Percentiles rank a stretch among this genome's conserved stretches.
phyloP scores from a whole-genome alignment of 2,797 vertebrate species.

The Lateolabrax maculatus region DNA sequence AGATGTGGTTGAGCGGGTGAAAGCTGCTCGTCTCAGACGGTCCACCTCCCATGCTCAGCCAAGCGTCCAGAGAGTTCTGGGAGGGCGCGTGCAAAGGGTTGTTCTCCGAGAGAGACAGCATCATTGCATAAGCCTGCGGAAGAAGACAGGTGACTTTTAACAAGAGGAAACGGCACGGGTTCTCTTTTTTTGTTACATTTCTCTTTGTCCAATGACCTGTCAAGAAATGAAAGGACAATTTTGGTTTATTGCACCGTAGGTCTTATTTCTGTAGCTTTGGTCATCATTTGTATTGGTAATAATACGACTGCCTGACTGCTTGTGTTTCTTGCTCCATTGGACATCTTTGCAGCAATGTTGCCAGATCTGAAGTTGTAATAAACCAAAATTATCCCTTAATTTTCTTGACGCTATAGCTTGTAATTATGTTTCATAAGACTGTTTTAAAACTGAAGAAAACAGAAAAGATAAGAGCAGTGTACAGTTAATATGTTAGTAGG shows the following conservation, averaged over 20 bases:
- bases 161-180: background rate
- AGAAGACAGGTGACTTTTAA: slow-evolving; percentile 38
- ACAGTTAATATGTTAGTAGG: slow-evolving; percentile 53
- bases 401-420: background rate
- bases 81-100: slow-evolving; percentile 94
- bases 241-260: background rate
- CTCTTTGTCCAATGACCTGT: background rate
- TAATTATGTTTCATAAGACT: background rate
- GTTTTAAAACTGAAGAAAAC: slow-evolving; percentile 1
- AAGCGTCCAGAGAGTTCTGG: slow-evolving; percentile 98
- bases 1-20: slow-evolving; percentile 98
- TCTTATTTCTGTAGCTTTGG: background rate
- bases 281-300: background rate
- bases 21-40: slow-evolving; percentile 94
- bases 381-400: background rate
- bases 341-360: background rate
- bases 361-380: background rate
- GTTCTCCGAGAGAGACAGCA: slow-evolving; percentile 99
- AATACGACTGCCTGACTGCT: background rate
- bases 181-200: background rate
- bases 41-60: slow-evolving; percentile 96
- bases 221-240: background rate
- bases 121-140: slow-evolving; percentile 98
- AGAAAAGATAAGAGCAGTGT: slow-evolving; percentile 5
- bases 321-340: background rate